Evolutionary conservation across 2,888 invertebrate species (phyloP).

Genomic region (Synanthedon myopaeformis): DNA sequence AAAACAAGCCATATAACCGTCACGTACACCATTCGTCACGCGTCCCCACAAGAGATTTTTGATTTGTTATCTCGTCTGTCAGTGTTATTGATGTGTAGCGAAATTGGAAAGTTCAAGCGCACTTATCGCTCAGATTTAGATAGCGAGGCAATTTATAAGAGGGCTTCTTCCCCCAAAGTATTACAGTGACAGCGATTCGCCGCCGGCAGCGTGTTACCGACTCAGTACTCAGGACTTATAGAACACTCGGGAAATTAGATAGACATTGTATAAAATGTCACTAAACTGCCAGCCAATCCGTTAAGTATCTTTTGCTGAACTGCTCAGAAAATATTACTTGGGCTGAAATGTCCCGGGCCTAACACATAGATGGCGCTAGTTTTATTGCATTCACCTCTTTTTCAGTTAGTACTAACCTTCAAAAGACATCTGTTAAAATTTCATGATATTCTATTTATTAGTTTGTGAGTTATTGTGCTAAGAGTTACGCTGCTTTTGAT

Average conservation of each 20-base stretch:
- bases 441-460: too few species aligned
- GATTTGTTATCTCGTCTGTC: conserved; percentile 62
- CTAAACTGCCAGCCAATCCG: too few species aligned
- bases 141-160: conserved; percentile 67
- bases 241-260: background rate
- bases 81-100: conserved; percentile 69
- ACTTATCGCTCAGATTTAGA: conserved; percentile 68
- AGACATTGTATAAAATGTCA: background rate
- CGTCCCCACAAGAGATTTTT: conserved; percentile 46
- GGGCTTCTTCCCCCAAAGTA: conserved; percentile 54
- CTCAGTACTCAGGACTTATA: background rate
- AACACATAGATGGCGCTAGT: too few species aligned
- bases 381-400: too few species aligned
- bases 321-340: too few species aligned
- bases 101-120: conserved; percentile 68
- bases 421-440: too few species aligned
- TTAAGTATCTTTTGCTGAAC: too few species aligned
- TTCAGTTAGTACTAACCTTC: too few species aligned
- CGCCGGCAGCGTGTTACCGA: conserved; percentile 8
- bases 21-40: conserved; percentile 21
- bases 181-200: conserved; percentile 38
- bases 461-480: too few species aligned
- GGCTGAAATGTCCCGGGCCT: too few species aligned
- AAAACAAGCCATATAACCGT: background rate
- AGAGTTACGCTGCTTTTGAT: too few species aligned